Evolutionary conservation across 2,797 vertebrate species (phyloP).

Genomic region (Eulemur mongoz): DNA sequence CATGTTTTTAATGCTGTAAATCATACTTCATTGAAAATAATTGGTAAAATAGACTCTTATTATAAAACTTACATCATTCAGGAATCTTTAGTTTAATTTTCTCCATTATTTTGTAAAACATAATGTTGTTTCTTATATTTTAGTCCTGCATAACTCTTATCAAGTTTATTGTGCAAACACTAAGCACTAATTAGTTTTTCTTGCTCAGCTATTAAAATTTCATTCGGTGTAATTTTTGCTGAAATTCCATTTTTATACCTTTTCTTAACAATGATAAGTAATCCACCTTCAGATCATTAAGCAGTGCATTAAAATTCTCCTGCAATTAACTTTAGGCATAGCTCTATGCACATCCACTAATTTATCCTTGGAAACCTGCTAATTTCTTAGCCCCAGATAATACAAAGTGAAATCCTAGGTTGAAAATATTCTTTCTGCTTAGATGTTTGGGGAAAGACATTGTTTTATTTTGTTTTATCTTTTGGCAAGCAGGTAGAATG

Average conservation of each 20-base stretch:
- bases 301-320: conserved; percentile 46
- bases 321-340: conserved; percentile 52
- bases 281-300: conserved; percentile 9
- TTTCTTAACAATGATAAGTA: conserved; percentile 10
- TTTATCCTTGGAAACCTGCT: not conserved
- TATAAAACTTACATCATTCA: conserved; percentile 26
- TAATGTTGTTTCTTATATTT: conserved; percentile 63
- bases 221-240: conserved; percentile 18
- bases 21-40: not conserved
- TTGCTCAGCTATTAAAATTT: conserved; percentile 48
- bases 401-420: conserved; percentile 10
- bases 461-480: not conserved
- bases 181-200: not conserved
- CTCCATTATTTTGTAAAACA: conserved; percentile 52
- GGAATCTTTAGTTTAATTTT: conserved; percentile 76
- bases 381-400: not conserved
- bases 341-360: not conserved
- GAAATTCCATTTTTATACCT: conserved; percentile 35
- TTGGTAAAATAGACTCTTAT: not conserved
- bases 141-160: not conserved
- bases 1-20: conserved; percentile 10
- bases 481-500: not conserved
- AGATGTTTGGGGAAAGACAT: not conserved
- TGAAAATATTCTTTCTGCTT: conserved; percentile 35
- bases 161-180: conserved; percentile 55